Percentiles rank a stretch among this genome's conserved stretches.
Conservation (phyloP, 2,113 vertebrate species). For the Dipodomys stephensi region DNA sequence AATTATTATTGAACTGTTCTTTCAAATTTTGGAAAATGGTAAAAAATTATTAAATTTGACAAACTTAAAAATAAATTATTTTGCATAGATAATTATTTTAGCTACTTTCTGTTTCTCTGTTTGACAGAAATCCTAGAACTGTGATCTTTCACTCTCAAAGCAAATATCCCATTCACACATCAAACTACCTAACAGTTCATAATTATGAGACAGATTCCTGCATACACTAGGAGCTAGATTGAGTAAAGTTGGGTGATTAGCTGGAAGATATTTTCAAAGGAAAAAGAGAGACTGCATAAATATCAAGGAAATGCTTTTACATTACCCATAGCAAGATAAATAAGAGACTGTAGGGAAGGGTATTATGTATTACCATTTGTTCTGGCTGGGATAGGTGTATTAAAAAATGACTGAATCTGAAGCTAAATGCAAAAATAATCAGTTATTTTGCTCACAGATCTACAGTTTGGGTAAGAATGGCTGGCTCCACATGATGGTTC, state of each 20-base stretch:
- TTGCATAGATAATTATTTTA: constrained; percentile 18
- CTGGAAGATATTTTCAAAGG: constrained; percentile 17
- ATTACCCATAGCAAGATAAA: background rate
- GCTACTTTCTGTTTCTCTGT: background rate
- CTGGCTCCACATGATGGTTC: background rate
- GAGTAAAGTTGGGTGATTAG: background rate
- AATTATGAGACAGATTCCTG: background rate
- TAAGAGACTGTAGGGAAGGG: background rate
- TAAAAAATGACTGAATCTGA: background rate
- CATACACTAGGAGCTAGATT: background rate
- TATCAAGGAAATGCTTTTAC: background rate
- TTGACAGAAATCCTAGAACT: background rate
- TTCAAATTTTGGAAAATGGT: constrained; percentile 55
- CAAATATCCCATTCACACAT: constrained; percentile 42
- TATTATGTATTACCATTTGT: background rate
- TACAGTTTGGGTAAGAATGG: background rate
- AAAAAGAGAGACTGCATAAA: background rate
- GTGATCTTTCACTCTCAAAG: background rate
- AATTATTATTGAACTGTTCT: constrained; percentile 38
- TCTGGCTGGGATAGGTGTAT: background rate
- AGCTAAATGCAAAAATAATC: background rate
- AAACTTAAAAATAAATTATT: constrained; percentile 51
- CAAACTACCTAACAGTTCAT: constrained; percentile 8
- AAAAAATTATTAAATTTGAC: constrained; percentile 52
- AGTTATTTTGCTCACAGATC: constrained; percentile 25